Percentiles rank a stretch among this genome's conserved stretches.
phyloP scores from a whole-genome alignment of 2,888 invertebrate genomes.

The Allacma fusca region DNA sequence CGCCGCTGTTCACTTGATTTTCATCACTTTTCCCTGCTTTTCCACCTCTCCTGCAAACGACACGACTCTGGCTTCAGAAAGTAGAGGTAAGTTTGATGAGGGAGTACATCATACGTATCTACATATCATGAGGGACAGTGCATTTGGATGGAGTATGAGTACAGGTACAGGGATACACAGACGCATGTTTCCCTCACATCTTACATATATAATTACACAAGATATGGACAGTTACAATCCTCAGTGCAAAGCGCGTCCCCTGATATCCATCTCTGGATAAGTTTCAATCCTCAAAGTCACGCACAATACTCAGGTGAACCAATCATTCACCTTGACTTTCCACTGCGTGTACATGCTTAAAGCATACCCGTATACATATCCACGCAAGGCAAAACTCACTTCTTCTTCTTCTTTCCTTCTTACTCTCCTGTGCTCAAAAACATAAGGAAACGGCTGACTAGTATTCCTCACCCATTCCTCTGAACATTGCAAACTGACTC shows the following conservation, averaged over 20 bases:
- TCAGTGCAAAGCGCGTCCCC: neutral
- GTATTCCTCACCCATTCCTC: too few species aligned
- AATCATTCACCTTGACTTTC: slow-evolving; percentile 12
- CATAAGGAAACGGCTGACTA: too few species aligned
- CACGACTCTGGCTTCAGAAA: too few species aligned
- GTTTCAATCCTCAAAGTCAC: neutral
- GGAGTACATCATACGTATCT: too few species aligned
- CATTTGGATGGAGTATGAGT: too few species aligned
- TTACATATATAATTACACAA: neutral
- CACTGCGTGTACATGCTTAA: neutral
- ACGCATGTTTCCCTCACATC: neutral
- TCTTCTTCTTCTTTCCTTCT: too few species aligned
- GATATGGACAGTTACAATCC: neutral
- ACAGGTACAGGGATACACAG: neutral
- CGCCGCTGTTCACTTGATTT: slow-evolving; percentile 20
- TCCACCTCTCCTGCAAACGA: too few species aligned
- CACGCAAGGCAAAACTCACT: neutral
- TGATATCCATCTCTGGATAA: neutral
- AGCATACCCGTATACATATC: neutral
- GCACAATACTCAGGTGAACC: slow-evolving; percentile 1
- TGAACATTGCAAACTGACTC: too few species aligned
- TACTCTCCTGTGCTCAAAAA: too few species aligned
- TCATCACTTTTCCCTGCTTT: slow-evolving; percentile 10
- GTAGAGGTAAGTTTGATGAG: too few species aligned
- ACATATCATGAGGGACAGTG: too few species aligned